These are phyloP conservation scores for Fragum whitleyi DNA, from an alignment of 2,888 invertebrate genomes.

Conservation along the genomic window DNA sequence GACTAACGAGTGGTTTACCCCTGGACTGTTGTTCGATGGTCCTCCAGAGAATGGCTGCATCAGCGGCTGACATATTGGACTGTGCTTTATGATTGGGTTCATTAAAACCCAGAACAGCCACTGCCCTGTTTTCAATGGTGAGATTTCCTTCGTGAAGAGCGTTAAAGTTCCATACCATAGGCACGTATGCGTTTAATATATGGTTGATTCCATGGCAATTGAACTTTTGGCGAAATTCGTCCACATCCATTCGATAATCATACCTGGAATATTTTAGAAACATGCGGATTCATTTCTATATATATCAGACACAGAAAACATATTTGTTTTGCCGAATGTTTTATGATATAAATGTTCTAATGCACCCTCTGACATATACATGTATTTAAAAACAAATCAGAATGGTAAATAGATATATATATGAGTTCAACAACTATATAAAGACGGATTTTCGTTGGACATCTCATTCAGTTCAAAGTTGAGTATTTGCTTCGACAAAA, in stretches of 20 bases:
- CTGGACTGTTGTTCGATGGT: conserved; percentile 46
- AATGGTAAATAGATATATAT: no score
- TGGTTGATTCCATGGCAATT: not conserved
- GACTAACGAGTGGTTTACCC: conserved; percentile 62
- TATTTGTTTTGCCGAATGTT: not conserved
- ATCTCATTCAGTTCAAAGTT: no score
- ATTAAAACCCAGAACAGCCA: conserved; percentile 63
- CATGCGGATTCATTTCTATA: no score
- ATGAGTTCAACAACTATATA: no score
- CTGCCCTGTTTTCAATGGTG: conserved; percentile 44
- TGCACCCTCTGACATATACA: no score
- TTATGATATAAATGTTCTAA: no score
- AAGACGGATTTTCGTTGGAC: no score
- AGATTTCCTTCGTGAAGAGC: conserved; percentile 30
- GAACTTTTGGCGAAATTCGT: conserved; percentile 5
- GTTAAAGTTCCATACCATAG: conserved; percentile 69
- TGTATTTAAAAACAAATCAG: no score
- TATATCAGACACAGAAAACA: not conserved
- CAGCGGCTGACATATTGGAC: conserved; percentile 60
- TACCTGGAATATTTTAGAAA: conserved; percentile 1
- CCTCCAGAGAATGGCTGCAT: conserved; percentile 64
- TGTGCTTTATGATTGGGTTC: conserved; percentile 67
- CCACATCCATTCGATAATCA: conserved; percentile 23
- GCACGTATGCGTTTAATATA: conserved; percentile 41
- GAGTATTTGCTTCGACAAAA: no score